A percentile compares a stretch with the other conserved stretches of the same genome.
Evolutionary conservation across 2,797 vertebrate genomes (phyloP).

Genomic region (Sebastes diploproa): DNA sequence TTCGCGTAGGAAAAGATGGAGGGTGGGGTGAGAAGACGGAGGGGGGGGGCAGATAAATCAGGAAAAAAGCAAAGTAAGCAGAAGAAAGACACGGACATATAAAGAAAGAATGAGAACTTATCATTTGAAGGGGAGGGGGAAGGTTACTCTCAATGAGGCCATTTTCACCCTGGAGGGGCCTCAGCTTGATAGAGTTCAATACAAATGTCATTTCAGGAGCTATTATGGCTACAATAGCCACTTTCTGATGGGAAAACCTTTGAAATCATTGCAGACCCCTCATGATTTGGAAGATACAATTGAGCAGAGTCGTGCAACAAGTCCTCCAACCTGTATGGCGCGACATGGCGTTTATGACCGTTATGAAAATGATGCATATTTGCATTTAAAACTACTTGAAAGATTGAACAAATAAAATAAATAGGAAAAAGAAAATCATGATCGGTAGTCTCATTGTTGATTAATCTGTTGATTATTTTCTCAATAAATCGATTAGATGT

Average conservation of each 20-base stretch:
- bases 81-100: neutral
- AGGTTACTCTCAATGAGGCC: neutral
- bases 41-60: neutral
- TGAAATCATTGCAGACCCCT: neutral
- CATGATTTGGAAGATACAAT: neutral
- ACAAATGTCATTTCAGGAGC: slow-evolving; percentile 2
- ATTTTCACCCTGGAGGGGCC: neutral
- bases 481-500: too few species aligned
- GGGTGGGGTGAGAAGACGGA: neutral
- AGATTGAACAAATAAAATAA: neutral
- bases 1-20: slow-evolving; percentile 5
- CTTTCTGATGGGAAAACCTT: slow-evolving; percentile 1
- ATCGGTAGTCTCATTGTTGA: neutral
- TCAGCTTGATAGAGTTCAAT: slow-evolving; percentile 10
- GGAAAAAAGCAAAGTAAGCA: neutral
- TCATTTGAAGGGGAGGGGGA: neutral
- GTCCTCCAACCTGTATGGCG: neutral
- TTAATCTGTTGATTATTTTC: too few species aligned
- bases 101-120: neutral
- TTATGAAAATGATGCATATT: neutral
- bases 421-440: neutral
- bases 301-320: neutral
- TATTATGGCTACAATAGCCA: neutral
- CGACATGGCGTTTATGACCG: neutral
- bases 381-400: neutral